Percentiles rank a stretch among this genome's conserved stretches.
Evolutionary conservation across 2,797 vertebrate genomes (phyloP).

Genomic region (Hemitrygon akajei): DNA sequence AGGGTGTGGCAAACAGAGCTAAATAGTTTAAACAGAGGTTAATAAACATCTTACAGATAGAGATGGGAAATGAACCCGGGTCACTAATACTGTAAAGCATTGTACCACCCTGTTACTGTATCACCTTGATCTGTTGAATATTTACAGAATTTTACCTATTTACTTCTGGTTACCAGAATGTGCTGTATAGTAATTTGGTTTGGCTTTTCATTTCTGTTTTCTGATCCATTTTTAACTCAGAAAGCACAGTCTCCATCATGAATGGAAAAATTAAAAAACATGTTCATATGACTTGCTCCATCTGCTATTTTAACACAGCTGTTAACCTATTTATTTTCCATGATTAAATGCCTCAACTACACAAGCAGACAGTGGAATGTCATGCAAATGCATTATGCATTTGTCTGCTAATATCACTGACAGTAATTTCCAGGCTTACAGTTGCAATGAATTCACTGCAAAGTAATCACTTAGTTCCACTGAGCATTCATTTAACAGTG

Average conservation of each 20-base stretch:
- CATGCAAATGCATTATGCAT: not conserved
- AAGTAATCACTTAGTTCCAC: not conserved
- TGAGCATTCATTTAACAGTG: too few relatives aligned
- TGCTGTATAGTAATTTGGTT: not conserved
- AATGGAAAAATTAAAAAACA: not conserved
- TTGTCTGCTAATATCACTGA: not conserved
- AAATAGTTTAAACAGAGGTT: too few relatives aligned
- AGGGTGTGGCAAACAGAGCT: too few relatives aligned
- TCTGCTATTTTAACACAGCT: not conserved
- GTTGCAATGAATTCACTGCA: not conserved
- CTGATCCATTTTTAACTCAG: not conserved
- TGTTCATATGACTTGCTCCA: not conserved
- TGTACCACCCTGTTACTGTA: too few relatives aligned
- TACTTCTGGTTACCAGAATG: not conserved
- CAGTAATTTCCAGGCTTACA: not conserved
- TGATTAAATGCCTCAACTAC: slow-evolving; percentile 11
- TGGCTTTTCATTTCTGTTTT: not conserved
- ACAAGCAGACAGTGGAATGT: slow-evolving; percentile 8
- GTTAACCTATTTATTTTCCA: slow-evolving; percentile 19
- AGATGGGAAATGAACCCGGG: too few relatives aligned
- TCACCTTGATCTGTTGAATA: not conserved
- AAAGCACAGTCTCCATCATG: not conserved
- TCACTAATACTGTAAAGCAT: too few relatives aligned
- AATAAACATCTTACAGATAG: too few relatives aligned
- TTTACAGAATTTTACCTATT: not conserved